Conservation (phyloP, 2,888 invertebrate genomes). For the Drosophila suboccidentalis region DNA sequence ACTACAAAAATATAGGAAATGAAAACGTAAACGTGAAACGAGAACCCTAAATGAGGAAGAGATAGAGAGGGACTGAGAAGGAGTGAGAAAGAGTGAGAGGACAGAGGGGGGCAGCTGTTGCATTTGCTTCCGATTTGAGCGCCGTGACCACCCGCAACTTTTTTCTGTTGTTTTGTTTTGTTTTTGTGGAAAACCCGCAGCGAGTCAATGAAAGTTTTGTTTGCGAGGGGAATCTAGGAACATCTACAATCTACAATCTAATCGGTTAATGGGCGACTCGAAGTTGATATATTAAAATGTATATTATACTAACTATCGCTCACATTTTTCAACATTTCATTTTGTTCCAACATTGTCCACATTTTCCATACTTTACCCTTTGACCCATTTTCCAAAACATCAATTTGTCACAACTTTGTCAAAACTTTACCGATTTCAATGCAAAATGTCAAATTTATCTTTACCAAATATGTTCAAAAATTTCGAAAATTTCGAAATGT, state of each 20-base stretch:
- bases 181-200: slow-evolving; percentile 63
- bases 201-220: slow-evolving; percentile 53
- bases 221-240: slow-evolving; percentile 16
- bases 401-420: no score
- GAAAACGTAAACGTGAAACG: slow-evolving; percentile 7
- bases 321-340: no score
- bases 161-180: slow-evolving; percentile 8
- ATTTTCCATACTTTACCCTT: no score
- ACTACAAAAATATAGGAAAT: slow-evolving; percentile 29
- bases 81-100: neutral
- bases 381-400: no score
- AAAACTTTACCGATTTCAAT: no score
- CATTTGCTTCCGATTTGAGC: slow-evolving; percentile 50
- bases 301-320: neutral
- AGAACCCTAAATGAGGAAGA: neutral
- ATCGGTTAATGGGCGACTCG: neutral
- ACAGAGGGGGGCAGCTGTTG: slow-evolving; percentile 22
- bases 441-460: no score
- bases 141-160: slow-evolving; percentile 76
- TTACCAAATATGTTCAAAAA: no score
- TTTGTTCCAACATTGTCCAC: no score
- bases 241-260: slow-evolving; percentile 9
- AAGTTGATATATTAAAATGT: neutral
- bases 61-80: neutral
- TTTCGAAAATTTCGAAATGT: no score